Percentiles rank a stretch among this genome's conserved stretches.
These are phyloP conservation scores for Semnornis frantzii DNA, from an alignment of 2,113 vertebrate genomes.

Conservation along the genomic window DNA sequence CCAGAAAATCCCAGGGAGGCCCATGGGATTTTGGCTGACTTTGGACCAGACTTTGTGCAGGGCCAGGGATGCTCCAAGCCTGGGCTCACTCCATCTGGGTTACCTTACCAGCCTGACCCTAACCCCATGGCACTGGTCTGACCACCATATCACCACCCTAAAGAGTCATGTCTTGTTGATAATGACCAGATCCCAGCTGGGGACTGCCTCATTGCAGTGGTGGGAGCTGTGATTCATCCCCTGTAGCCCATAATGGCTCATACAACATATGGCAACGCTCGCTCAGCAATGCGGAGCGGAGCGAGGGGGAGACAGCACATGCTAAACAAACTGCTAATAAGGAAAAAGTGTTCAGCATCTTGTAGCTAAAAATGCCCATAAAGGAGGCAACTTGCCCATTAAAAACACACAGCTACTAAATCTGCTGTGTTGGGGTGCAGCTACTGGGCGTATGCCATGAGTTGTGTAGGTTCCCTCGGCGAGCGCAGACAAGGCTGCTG, in stretches of 20 bases:
- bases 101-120: background rate
- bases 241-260: background rate
- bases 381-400: background rate
- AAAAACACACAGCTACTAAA: background rate
- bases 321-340: background rate
- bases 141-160: no score
- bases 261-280: background rate
- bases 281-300: background rate
- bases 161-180: fast-evolving
- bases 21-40: fast-evolving
- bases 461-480: background rate
- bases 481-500: background rate
- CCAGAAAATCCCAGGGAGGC: background rate
- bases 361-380: background rate
- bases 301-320: background rate
- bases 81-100: fast-evolving
- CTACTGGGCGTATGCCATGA: background rate
- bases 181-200: background rate
- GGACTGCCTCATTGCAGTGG: fast-evolving
- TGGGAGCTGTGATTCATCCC: background rate
- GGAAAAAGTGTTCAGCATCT: background rate
- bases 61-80: background rate
- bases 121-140: no score
- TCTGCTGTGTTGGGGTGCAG: background rate
- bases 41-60: background rate